A percentile compares a stretch with the other conserved stretches of the same genome.
These are phyloP conservation scores for Gobionotothen gibberifrons DNA, from an alignment of 2,797 vertebrate genomes.

Conservation along the genomic window DNA sequence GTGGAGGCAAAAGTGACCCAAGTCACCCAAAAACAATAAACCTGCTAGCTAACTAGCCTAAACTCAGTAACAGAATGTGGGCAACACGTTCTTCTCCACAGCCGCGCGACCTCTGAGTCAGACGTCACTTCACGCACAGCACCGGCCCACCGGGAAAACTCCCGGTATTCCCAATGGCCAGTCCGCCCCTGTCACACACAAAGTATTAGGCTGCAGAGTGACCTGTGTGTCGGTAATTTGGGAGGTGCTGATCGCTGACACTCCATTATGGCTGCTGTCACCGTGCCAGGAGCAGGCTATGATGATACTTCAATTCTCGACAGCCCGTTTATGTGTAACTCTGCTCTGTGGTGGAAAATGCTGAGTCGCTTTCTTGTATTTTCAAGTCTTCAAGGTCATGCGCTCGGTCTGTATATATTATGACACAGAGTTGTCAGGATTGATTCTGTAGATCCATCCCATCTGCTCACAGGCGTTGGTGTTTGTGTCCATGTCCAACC, in stretches of 20 bases:
- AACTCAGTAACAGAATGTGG: no score
- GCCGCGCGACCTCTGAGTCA: no score
- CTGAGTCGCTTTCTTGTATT: constrained; percentile 10
- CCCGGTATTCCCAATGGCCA: no score
- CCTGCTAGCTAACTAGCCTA: no score
- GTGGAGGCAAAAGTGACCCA: no score
- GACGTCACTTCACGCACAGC: no score
- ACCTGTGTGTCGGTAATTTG: constrained; percentile 46
- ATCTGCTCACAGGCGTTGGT: constrained; percentile 13
- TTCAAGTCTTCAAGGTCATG: constrained; percentile 37
- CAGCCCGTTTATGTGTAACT: background rate
- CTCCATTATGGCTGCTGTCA: constrained; percentile 34
- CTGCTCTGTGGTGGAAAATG: constrained; percentile 26
- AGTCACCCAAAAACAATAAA: no score
- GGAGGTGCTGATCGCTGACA: constrained; percentile 51
- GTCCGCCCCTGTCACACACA: no score
- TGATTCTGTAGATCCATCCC: constrained; percentile 32
- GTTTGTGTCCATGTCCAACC: constrained; percentile 14
- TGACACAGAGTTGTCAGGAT: constrained; percentile 22
- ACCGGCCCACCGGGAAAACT: no score
- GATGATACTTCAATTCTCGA: constrained; percentile 18
- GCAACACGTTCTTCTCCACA: no score
- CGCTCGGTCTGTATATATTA: background rate
- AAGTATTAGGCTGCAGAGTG: constrained; percentile 18
- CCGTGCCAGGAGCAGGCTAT: constrained; percentile 14